Base-by-base conservation (phyloP, 2,888 invertebrate genomes). In the Mechanitis messenoides region DNA sequence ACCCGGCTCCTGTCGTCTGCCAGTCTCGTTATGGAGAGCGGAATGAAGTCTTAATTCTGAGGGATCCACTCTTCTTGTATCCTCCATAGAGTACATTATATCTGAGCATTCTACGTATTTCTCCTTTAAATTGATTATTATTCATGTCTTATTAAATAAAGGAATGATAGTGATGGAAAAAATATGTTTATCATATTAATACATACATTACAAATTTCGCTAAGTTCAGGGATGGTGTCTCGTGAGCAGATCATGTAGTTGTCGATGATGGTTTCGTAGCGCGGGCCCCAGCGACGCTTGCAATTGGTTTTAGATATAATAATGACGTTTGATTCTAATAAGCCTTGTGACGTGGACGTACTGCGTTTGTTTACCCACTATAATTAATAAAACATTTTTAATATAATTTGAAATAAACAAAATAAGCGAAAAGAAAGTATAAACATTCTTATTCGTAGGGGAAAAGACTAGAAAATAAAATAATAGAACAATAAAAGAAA, bases 171-270 rank as follows among this genome's bases (percentile, higher is more conserved):
- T 20, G 20, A 20, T 20, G 20, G 20, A 20, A 20, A 20, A 20
- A 20, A 20, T 20, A 20, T 20, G 1, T 20, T 20, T 20, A 20
- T 20, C 20, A 20, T 20, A 20, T 20, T 20, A 20, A 20, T 45
- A 62, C 85, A 67, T 79, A 87, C 87, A 59, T 83, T 84, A 72
- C 87, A 88, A 45, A 57, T 31, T 47, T 61, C 63, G 53, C 65
- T 66, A 59, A 88, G 83, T 61, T 85, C 85, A 0, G 85, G 80
- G 81, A 86, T 83, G n/a, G 80, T 78, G 38, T 87, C 86, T 63
- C 81, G 84, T 2, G 83, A 78, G 73, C 87, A 88, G 56, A 88
- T 83, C 86, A 87, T 88, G 70, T 87, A 87, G 70, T 87, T 86
- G 2, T 86, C 86, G 12, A 87, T 86, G 53, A 87, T 85, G 62